Evolutionary conservation across 2,797 vertebrate species (phyloP).

Genomic region (Gadopsis bispinosus): DNA sequence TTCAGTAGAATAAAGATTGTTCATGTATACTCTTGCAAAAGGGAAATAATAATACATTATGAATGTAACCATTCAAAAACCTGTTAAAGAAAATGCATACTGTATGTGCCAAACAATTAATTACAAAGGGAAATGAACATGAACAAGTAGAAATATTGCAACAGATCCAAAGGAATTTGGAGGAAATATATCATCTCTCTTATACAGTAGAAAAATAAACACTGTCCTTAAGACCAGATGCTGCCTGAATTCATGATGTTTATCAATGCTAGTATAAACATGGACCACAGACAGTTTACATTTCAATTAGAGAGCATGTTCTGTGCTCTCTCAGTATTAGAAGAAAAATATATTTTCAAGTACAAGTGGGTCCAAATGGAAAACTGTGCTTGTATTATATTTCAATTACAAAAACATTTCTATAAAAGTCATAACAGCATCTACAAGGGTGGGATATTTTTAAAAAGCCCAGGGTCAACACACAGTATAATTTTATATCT

Average conservation of each 20-base stretch:
- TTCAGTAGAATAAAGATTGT: conserved; percentile 27
- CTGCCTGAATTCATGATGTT: conserved; percentile 78
- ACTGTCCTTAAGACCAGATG: conserved; percentile 77
- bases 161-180: conserved; percentile 50
- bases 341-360: conserved; percentile 66
- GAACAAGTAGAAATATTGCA: conserved; percentile 48
- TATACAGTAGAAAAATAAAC: conserved; percentile 80
- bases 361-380: conserved; percentile 52
- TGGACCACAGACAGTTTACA: conserved; percentile 78
- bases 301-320: conserved; percentile 75
- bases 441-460: conserved; percentile 31
- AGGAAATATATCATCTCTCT: conserved; percentile 64
- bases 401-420: conserved; percentile 55
- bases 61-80: neutral
- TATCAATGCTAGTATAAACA: conserved; percentile 78
- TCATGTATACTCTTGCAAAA: conserved; percentile 5
- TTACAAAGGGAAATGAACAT: conserved; percentile 37
- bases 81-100: conserved; percentile 8
- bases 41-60: conserved; percentile 9
- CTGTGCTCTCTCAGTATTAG: conserved; percentile 67
- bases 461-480: conserved; percentile 27
- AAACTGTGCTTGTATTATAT: conserved; percentile 45
- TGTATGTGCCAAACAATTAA: conserved; percentile 18
- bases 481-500: conserved; percentile 40
- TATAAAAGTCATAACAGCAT: conserved; percentile 46